Percentiles rank a stretch among this genome's conserved stretches.
Evolutionary conservation across 2,888 invertebrate species (phyloP).

Genomic region (Caenorhabditis sulstoni): DNA sequence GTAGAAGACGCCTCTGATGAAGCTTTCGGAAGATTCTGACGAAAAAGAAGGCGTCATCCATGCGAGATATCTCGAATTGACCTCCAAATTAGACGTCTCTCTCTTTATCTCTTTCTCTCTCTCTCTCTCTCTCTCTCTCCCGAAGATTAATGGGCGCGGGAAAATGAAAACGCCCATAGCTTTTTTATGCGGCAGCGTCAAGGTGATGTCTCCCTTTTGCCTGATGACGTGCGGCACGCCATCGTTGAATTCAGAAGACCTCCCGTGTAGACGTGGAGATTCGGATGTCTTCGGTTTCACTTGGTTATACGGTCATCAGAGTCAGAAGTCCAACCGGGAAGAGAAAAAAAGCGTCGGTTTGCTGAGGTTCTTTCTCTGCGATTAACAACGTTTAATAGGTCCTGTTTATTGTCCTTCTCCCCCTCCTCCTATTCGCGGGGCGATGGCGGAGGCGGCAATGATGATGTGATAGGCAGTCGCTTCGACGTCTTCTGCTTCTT

Average conservation of each 20-base stretch:
- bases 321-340: too few species aligned
- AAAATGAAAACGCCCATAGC: not conserved
- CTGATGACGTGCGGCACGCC: not conserved
- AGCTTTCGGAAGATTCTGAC: too few species aligned
- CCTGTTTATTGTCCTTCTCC: slow-evolving; percentile 24
- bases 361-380: too few species aligned
- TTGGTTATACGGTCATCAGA: too few species aligned
- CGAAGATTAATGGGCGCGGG: slow-evolving; percentile 12
- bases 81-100: slow-evolving; percentile 32
- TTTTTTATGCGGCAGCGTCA: slow-evolving; percentile 3
- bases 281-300: too few species aligned
- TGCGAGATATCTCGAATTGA: slow-evolving; percentile 17
- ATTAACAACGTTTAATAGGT: slow-evolving; percentile 3
- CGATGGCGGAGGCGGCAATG: slow-evolving; percentile 2
- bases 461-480: slow-evolving; percentile 30
- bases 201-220: not conserved
- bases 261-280: too few species aligned
- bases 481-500: slow-evolving; percentile 13
- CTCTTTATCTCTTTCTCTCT: too few species aligned
- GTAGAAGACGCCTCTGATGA: slow-evolving; percentile 8
- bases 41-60: too few species aligned
- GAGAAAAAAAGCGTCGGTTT: too few species aligned
- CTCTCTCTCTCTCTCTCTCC: too few species aligned
- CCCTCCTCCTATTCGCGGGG: not conserved
- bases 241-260: not conserved